Conservation (phyloP, 2,888 invertebrate species). For the Plagiodera versicolora region DNA sequence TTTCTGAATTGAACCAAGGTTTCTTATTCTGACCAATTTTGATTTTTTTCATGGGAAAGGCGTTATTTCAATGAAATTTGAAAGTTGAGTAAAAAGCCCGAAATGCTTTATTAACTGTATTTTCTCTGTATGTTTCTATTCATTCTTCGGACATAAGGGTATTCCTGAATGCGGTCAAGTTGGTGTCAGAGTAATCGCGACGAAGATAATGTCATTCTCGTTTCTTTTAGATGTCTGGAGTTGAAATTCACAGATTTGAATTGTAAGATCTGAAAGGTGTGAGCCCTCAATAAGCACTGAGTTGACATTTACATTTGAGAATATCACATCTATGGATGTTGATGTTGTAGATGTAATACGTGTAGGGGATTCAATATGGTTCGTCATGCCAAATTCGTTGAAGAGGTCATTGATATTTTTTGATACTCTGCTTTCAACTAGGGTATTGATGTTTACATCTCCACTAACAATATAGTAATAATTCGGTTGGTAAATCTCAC, state of each 20-base stretch:
- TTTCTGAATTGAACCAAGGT: neutral
- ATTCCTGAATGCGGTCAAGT: neutral
- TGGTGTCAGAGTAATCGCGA: neutral
- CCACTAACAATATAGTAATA: conserved; percentile 9
- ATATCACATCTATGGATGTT: conserved; percentile 1
- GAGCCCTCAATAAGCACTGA: neutral
- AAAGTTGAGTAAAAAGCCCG: neutral
- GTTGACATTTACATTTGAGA: neutral
- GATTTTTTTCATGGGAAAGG: neutral
- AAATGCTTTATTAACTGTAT: neutral
- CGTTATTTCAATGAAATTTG: conserved; percentile 2
- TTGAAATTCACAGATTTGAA: neutral
- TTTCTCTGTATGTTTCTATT: neutral
- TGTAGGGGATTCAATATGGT: neutral
- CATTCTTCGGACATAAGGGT: neutral
- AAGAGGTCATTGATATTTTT: neutral
- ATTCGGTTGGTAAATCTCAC: conserved; percentile 6
- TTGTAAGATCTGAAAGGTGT: neutral
- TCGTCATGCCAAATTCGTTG: conserved; percentile 1
- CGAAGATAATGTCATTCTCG: neutral
- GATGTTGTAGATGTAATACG: conserved; percentile 1
- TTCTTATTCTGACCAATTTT: neutral
- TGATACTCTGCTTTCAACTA: neutral
- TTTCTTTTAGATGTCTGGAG: neutral
- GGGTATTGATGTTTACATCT: too few species aligned